Base-by-base conservation (phyloP, 35 echinoderm and acorn worm species). In the Anneissia japonica region DNA sequence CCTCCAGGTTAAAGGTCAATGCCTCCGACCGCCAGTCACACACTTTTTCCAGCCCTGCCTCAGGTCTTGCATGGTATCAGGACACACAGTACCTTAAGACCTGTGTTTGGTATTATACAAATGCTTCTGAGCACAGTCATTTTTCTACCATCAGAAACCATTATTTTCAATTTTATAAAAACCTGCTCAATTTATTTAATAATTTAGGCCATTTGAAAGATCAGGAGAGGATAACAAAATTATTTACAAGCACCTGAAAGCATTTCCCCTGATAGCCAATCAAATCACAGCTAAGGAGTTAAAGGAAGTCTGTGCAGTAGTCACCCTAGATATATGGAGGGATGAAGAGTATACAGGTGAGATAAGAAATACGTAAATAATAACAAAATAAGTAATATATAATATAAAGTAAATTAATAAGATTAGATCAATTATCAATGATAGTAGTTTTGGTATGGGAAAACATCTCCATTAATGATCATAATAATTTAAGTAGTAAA, bases 281-380 rank as follows among this genome's bases (percentile, higher is more conserved):
- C 96, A 99, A 78, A 41, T 93, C 11, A 88, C 96, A 30, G 83
- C 86, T 75, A 94, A 93, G 77, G 96, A 99, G 46, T 46, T 99
- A 51, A 99, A 90, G 83, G 96, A 99, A 72, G 75, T 99, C 51
- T 91, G 91, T 36, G 90, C 96, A 35, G 84, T 87, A 12, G 90
- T 78, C 2, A 88, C 90, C 37, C 80, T 94, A 28, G 95, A 98
- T 51, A 74, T 97, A 79, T 97, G 95, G 95, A 93, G 82, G 31
- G 95, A 97, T 79, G 95, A 93, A 78, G 90, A 88, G 46, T 97
- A 93, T 72, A 97, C 95, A 76, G 95, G 95, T 93, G 74, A 31
- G 85, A n/a, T n/a, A n/a, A n/a, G n/a, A n/a, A n/a, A n/a, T n/a
- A n/a, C n/a, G n/a, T n/a, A n/a, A n/a, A n/a, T n/a, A n/a, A n/a